phyloP scores from a whole-genome alignment of 2,888 invertebrate species.

The Cantharis nigra region DNA sequence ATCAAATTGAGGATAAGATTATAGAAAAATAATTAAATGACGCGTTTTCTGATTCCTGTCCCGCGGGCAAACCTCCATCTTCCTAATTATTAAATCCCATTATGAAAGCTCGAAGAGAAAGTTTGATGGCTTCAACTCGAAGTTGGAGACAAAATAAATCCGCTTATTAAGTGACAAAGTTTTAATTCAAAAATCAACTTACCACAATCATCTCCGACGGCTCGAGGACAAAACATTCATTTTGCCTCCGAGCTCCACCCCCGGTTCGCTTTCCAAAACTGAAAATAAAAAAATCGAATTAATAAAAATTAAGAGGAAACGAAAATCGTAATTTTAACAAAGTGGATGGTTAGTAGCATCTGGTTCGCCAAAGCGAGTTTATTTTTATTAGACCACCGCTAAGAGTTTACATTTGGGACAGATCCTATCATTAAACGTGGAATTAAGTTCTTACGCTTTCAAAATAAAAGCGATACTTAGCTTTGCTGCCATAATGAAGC shows the following conservation, averaged over 20 bases:
- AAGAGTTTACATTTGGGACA: background rate
- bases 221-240: constrained; percentile 84
- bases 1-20: background rate
- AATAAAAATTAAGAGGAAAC: background rate
- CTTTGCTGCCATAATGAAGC: background rate
- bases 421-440: background rate
- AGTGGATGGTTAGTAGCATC: background rate
- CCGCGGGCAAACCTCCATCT: background rate
- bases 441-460: background rate
- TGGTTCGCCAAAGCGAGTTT: background rate
- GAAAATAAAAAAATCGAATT: constrained; percentile 53
- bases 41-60: background rate
- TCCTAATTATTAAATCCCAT: background rate
- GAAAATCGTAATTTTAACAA: background rate
- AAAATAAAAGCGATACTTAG: background rate
- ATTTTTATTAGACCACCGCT: background rate
- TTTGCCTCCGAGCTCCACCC: constrained; percentile 75
- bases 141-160: background rate
- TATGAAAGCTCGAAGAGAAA: background rate
- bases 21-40: background rate
- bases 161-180: background rate
- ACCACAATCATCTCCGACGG: constrained; percentile 88
- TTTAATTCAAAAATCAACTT: constrained; percentile 54
- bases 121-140: background rate
- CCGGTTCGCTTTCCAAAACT: constrained; percentile 84